These are phyloP conservation scores for Drosophila nigromelanica DNA, from an alignment of 1,140 invertebrate genomes.

Conservation along the genomic window DNA sequence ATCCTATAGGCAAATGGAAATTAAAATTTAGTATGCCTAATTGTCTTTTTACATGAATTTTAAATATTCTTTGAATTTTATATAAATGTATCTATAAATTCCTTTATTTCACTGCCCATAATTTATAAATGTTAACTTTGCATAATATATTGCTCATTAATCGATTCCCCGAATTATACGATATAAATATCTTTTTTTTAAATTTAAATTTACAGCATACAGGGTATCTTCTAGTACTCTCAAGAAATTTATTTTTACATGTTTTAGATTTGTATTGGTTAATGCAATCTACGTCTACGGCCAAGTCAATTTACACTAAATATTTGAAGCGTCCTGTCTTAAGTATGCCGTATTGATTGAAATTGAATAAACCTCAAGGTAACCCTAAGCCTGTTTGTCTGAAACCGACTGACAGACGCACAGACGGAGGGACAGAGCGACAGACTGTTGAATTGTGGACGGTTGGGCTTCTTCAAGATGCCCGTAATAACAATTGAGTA, in stretches of 20 bases:
- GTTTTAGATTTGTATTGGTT: not conserved
- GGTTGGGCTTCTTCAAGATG: conserved; percentile 35
- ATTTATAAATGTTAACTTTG: too few relatives aligned
- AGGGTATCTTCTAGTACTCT: not conserved
- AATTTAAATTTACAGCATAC: too few relatives aligned
- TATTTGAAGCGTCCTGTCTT: conserved; percentile 4
- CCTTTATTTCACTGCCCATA: too few relatives aligned
- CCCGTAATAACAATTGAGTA: conserved; percentile 56
- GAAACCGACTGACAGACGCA: not conserved
- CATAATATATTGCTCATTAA: too few relatives aligned
- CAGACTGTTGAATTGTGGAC: conserved; percentile 31
- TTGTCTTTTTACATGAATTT: too few relatives aligned
- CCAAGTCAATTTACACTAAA: conserved; percentile 26
- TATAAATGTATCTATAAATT: too few relatives aligned
- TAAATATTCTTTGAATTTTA: too few relatives aligned
- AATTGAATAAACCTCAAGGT: conserved; percentile 33
- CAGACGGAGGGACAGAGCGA: conserved; percentile 2
- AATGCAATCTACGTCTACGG: conserved; percentile 13
- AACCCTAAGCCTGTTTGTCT: conserved; percentile 12
- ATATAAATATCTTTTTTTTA: too few relatives aligned
- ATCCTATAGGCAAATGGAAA: too few relatives aligned
- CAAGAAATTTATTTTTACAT: not conserved
- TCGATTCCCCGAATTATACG: too few relatives aligned
- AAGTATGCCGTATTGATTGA: conserved; percentile 27
- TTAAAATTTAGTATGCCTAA: too few relatives aligned